Conservation (phyloP, 2,888 invertebrate genomes). For the Oligia fasciuncula region DNA sequence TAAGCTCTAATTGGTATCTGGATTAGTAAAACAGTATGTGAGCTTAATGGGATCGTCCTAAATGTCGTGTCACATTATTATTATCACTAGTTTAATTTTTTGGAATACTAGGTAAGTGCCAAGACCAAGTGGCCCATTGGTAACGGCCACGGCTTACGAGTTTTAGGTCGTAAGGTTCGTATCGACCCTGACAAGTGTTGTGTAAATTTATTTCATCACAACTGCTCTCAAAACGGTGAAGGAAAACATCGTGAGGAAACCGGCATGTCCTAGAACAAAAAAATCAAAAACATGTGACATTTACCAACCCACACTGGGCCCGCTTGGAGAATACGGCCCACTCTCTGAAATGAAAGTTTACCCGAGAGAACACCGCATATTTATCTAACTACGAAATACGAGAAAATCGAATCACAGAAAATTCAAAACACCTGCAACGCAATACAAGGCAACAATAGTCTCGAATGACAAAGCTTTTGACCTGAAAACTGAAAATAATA, state of each 20-base stretch:
- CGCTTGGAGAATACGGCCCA: neutral
- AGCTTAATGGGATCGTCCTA: neutral
- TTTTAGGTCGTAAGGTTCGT: no score
- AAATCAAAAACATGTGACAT: neutral
- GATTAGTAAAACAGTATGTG: neutral
- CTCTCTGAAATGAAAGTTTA: neutral
- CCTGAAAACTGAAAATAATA: constrained; percentile 31
- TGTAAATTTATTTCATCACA: no score
- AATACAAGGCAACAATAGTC: constrained; percentile 19
- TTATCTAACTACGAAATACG: constrained; percentile 12
- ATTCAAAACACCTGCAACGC: constrained; percentile 48
- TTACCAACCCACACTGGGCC: neutral
- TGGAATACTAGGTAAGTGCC: neutral
- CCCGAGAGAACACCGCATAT: neutral
- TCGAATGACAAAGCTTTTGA: constrained; percentile 49
- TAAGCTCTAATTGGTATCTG: neutral
- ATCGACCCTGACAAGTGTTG: no score
- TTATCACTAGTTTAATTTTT: neutral
- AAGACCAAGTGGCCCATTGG: no score
- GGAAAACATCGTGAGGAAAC: neutral
- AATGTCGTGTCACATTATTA: neutral
- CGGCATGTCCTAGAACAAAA: neutral
- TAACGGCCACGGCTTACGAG: no score
- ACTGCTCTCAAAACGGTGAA: neutral
- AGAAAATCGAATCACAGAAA: neutral